phyloP scores from a whole-genome alignment of 2,888 invertebrate species.

The Caenorhabditis wallacei region DNA sequence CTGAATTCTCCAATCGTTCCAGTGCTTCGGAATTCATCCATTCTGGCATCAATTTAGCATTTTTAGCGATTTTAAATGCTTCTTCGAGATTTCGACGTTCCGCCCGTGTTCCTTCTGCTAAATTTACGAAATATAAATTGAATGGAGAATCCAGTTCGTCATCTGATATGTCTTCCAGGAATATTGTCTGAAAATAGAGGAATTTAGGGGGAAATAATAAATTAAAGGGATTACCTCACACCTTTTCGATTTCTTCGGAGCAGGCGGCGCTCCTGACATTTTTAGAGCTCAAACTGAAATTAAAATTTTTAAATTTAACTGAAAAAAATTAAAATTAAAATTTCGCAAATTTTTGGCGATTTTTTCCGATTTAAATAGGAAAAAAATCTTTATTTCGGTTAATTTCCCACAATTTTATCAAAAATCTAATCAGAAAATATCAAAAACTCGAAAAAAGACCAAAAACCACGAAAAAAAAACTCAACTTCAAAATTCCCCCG shows the following conservation, averaged over 20 bases:
- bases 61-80: slow-evolving; percentile 3
- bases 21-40: slow-evolving; percentile 54
- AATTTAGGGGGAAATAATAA: no score
- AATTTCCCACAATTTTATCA: no score
- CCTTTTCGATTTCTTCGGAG: not conserved
- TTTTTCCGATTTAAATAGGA: no score
- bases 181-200: slow-evolving; percentile 16
- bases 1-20: slow-evolving; percentile 8
- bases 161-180: slow-evolving; percentile 53
- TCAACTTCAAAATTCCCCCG: not conserved
- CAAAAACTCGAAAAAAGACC: not conserved
- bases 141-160: slow-evolving; percentile 56
- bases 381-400: no score
- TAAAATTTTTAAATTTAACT: no score
- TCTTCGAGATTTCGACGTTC: not conserved
- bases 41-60: slow-evolving; percentile 47
- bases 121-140: slow-evolving; percentile 51
- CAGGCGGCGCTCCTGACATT: not conserved
- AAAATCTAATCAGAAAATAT: not conserved
- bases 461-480: not conserved
- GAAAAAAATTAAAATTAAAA: no score
- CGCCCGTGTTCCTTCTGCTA: not conserved
- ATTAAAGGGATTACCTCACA: not conserved
- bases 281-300: not conserved
- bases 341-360: no score